Evolutionary conservation across 2,797 vertebrate genomes (phyloP), one percentile per base, ranked within the genome.

Genomic region (Bryconaethiops microstoma): DNA sequence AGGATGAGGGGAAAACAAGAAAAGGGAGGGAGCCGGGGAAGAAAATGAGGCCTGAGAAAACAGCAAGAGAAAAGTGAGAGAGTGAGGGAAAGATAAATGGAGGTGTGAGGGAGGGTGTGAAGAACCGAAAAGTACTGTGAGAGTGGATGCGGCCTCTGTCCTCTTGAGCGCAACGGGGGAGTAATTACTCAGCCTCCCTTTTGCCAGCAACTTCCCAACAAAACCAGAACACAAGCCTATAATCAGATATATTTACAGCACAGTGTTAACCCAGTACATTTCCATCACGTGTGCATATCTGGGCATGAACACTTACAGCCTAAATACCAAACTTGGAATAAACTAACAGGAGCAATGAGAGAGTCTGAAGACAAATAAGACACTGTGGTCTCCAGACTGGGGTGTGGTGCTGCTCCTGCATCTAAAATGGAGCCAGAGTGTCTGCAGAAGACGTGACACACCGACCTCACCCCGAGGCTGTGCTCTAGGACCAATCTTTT

Each of bases 131-230:
- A 23, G 35, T 16, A 19, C 19, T 59, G 68, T 0, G 48, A 73
- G 57, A 21, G 54, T 23, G 52, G 21, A 23, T 14, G 59, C 54
- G 74, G 76, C 70, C 76, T 71, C 68, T 42, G 71, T 75, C 76
- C 76, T 78, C 45, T 25, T 40, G 45, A 78, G 76, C 76, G 69
- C 83, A 83, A 80, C 79, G 78, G 81, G 81, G 76, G 64, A 85
- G 85, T 85, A 85, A 86, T 86, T 86, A 86, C 82, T 72, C 50
- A 79, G 63, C 76, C 62, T 35, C 76, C 81, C 78, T 29, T 73
- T 76, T 79, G 73, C 54, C 45, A 79, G 79, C 76, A 79, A 77
- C 68, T 77, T 52, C 35, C 69, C 78, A 75, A 79, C 72, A 78
- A 84, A 79, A 64, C 50, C 76, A 85, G 62, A 79, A 74, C 73